phyloP scores from a whole-genome alignment of 1,140 invertebrate species.

The Drosophila baimaii region DNA sequence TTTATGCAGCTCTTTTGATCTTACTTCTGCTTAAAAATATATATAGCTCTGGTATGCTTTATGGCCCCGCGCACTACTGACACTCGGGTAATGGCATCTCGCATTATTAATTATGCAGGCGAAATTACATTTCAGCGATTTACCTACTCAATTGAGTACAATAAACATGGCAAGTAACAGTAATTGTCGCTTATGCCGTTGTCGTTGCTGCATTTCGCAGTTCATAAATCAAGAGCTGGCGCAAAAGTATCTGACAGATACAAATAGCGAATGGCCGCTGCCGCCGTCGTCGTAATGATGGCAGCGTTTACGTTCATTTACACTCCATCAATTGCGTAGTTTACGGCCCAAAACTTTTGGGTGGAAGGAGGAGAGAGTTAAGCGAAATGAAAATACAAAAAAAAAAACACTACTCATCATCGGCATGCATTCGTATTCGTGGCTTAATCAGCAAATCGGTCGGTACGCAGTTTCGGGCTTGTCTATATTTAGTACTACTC shows the following conservation, averaged over 20 bases:
- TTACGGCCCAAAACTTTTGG: conserved; percentile 40
- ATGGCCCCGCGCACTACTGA: background rate
- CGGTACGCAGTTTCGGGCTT: conserved; percentile 31
- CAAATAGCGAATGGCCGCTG: conserved; percentile 60
- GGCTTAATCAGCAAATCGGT: conserved; percentile 9
- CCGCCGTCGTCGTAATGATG: conserved; percentile 16
- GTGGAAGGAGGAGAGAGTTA: background rate
- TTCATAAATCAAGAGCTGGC: conserved; percentile 65
- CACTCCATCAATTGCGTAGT: conserved; percentile 61
- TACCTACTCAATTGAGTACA: conserved; percentile 50
- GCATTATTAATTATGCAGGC: conserved; percentile 56
- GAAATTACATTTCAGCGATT: conserved; percentile 44
- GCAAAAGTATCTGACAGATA: conserved; percentile 74
- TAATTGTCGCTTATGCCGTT: conserved; percentile 41
- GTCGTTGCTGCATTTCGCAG: conserved; percentile 37
- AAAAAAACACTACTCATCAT: conserved; percentile 4
- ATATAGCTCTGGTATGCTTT: background rate
- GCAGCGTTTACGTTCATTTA: conserved; percentile 33
- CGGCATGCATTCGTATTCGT: conserved; percentile 31
- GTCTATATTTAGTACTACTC: conserved; percentile 32
- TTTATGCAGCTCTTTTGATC: background rate
- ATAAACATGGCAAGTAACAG: conserved; percentile 54
- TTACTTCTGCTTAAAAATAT: background rate
- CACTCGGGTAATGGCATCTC: conserved; percentile 1
- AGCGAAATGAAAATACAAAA: background rate